Evolutionary conservation across 2,888 invertebrate genomes (phyloP).

Genomic region (Plemyria rubiginata): DNA sequence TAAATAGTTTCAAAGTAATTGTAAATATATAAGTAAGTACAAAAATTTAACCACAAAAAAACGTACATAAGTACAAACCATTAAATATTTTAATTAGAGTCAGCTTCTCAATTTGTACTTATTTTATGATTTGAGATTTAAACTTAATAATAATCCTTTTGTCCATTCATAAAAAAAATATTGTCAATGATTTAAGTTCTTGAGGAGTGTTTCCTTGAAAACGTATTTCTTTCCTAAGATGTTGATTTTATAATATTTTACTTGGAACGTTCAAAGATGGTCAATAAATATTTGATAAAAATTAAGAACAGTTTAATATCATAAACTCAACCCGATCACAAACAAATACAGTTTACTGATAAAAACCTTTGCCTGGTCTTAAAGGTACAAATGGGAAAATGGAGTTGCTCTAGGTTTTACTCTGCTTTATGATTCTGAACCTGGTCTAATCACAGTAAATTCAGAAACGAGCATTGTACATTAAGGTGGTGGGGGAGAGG

Average conservation of each 20-base stretch:
- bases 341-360: constrained; percentile 26
- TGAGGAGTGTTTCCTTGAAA: constrained; percentile 16
- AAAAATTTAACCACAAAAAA: constrained; percentile 11
- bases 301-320: constrained; percentile 21
- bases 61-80: constrained; percentile 30
- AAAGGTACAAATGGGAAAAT: constrained; percentile 39
- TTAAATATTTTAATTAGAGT: constrained; percentile 20
- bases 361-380: constrained; percentile 37
- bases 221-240: constrained; percentile 32
- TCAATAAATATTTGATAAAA: background rate
- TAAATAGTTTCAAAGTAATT: constrained; percentile 35
- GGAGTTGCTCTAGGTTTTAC: constrained; percentile 16
- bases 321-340: constrained; percentile 38
- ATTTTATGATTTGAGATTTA: constrained; percentile 25
- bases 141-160: constrained; percentile 15
- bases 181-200: constrained; percentile 35
- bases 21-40: constrained; percentile 30
- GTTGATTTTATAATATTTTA: constrained; percentile 39
- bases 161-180: constrained; percentile 3
- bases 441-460: background rate
- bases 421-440: background rate
- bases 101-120: constrained; percentile 34
- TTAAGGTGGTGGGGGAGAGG: constrained; percentile 55
- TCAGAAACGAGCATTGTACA: constrained; percentile 9
- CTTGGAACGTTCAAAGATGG: constrained; percentile 22